These are phyloP conservation scores for Laticauda colubrina DNA, from an alignment of 2,113 vertebrate genomes.

Conservation along the genomic window DNA sequence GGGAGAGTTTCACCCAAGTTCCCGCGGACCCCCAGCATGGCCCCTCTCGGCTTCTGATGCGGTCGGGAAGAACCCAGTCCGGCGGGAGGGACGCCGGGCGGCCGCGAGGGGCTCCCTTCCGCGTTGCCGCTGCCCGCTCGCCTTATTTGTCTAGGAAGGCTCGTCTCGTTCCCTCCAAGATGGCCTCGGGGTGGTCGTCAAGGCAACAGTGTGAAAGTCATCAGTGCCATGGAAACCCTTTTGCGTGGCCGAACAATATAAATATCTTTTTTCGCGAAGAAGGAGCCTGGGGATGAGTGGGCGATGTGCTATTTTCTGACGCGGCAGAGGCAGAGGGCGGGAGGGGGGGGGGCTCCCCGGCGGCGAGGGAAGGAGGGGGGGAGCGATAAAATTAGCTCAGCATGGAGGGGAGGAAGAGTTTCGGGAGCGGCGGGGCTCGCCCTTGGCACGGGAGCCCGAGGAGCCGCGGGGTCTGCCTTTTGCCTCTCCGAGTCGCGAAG, in stretches of 20 bases:
- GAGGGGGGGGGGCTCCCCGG: conserved; percentile 57
- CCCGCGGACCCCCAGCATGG: neutral
- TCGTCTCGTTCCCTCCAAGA: conserved; percentile 68
- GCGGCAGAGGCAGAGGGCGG: conserved; percentile 34
- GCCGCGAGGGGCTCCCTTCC: neutral
- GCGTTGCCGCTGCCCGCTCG: conserved; percentile 40
- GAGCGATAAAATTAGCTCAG: conserved; percentile 59
- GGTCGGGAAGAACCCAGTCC: neutral
- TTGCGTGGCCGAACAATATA: conserved; percentile 74
- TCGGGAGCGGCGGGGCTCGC: neutral
- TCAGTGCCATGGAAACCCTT: conserved; percentile 79
- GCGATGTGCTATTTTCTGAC: conserved; percentile 73
- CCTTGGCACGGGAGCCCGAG: neutral
- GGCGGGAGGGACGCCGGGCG: neutral
- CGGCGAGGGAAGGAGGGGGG: conserved; percentile 21
- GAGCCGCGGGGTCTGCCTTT: neutral
- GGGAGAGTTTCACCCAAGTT: neutral
- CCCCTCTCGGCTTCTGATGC: neutral
- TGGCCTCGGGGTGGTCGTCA: conserved; percentile 72
- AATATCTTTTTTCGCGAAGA: conserved; percentile 77
- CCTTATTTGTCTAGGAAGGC: conserved; percentile 72
- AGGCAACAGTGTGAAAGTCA: conserved; percentile 66
- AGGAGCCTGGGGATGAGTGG: conserved; percentile 69
- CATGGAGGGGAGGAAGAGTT: neutral
- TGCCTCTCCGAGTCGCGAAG: neutral